These are phyloP conservation scores for Pipra filicauda DNA, from an alignment of 2,113 vertebrate genomes.

Conservation along the genomic window DNA sequence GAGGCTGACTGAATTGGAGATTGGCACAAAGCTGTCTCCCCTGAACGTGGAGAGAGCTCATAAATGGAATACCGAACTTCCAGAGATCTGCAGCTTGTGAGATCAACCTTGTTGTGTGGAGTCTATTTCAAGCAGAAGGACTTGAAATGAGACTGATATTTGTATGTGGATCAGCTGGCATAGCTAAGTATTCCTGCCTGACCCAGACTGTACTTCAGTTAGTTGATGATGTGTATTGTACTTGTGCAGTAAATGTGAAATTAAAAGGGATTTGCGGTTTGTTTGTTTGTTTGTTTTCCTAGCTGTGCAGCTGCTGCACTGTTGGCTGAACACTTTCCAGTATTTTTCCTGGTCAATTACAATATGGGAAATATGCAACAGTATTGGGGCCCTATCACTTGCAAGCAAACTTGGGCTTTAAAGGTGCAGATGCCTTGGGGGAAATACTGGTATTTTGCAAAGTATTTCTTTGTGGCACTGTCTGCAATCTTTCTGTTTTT, in stretches of 20 bases:
- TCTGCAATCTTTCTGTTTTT: neutral
- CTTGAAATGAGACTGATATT: neutral
- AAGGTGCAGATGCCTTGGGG: neutral
- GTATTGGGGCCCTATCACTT: neutral
- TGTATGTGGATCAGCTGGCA: neutral
- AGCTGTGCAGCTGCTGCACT: conserved; percentile 20
- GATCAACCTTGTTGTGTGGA: neutral
- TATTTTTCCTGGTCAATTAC: neutral
- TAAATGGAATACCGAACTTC: neutral
- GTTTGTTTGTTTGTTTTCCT: neutral
- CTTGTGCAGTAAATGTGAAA: conserved; percentile 30
- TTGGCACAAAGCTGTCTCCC: neutral
- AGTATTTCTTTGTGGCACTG: neutral
- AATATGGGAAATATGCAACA: neutral
- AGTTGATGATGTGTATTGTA: conserved; percentile 23
- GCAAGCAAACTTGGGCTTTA: neutral
- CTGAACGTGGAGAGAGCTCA: neutral
- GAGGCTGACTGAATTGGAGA: neutral
- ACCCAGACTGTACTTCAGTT: neutral
- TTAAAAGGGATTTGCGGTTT: conserved; percentile 7
- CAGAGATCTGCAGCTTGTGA: neutral
- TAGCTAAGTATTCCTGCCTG: neutral
- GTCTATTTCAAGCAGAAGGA: neutral
- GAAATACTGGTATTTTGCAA: neutral
- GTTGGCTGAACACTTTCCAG: neutral